Evolutionary conservation across 2,113 vertebrate species (phyloP).

Genomic region (Gymnarchus niloticus): DNA sequence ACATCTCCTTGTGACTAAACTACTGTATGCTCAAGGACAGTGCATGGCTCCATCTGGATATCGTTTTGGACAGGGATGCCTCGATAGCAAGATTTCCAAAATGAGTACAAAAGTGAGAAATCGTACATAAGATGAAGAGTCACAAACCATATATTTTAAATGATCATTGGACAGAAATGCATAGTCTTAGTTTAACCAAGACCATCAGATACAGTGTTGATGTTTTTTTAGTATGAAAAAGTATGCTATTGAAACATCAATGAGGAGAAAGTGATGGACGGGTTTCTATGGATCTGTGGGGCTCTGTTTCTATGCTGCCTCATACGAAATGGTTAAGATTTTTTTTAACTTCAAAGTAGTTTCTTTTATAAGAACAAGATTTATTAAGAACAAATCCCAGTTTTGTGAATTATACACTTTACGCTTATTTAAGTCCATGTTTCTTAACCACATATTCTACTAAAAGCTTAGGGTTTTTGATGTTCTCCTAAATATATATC

Average conservation of each 20-base stretch:
- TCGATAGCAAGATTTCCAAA: slow-evolving; percentile 10
- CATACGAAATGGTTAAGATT: neutral
- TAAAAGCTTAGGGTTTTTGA: too few relatives aligned
- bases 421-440: too few relatives aligned
- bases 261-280: neutral
- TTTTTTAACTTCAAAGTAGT: neutral
- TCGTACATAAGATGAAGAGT: neutral
- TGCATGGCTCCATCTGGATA: neutral
- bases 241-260: neutral
- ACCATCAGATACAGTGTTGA: neutral
- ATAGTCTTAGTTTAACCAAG: neutral
- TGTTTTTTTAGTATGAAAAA: neutral
- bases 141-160: neutral
- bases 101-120: neutral
- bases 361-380: neutral
- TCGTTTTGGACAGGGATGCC: slow-evolving; percentile 14
- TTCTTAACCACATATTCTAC: too few relatives aligned
- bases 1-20: neutral
- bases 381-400: too few relatives aligned
- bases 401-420: too few relatives aligned
- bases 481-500: too few relatives aligned
- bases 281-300: neutral
- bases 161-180: neutral
- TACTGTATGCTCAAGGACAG: neutral
- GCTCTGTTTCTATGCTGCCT: neutral